Base-by-base conservation (phyloP, 2,797 vertebrate genomes). In the Ctenopoma multispine region DNA sequence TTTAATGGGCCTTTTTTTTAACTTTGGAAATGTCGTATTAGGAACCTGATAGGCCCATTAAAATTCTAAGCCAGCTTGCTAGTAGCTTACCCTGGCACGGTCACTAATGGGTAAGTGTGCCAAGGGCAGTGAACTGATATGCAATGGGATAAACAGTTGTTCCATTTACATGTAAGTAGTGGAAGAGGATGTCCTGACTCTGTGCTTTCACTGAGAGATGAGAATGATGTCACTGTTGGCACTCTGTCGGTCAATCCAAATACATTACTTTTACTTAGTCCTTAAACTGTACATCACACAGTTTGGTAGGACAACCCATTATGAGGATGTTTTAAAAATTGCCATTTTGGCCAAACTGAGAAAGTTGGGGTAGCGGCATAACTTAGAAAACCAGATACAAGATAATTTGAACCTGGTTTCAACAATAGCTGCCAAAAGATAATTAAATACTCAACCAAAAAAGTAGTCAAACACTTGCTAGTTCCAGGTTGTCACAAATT, bases 141-240 rank as follows among this genome's bases (percentile, higher is more conserved):
- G 61, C 64, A 73, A 73, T 20, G 29, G 75, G 72, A 88, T 53
- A 31, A 44, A 65, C 62, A 63, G 56, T 72, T 56, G 49, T 64
- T 80, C 78, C 82, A 71, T 84, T 81, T 77, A 77, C 68, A 81
- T 38, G 64, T 67, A 77, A 76, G 64, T 58, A 41, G 59, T 46
- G 75, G 63, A 54, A 54, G 81, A 86, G 82, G 84, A 84, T 82
- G 80, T 82, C 82, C 81, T 62, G 77, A 82, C 82, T 79, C 53
- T 23, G 50, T 43, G 72, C 75, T 84, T 87, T 87, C 72, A 77
- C 71, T 70, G 80, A 83, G 89, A 83, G 84, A 74, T 63, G 59
- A 81, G 75, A 48, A 73, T 82, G 89, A 88, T 66, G 67, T 86
- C 82, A 88, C 65, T 7, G 43, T 41, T 77, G 61, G 70, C 27